Evolutionary conservation across 2,113 vertebrate genomes (phyloP), one percentile per base, ranked within the genome.

Genomic region (Chaetodon auriga): DNA sequence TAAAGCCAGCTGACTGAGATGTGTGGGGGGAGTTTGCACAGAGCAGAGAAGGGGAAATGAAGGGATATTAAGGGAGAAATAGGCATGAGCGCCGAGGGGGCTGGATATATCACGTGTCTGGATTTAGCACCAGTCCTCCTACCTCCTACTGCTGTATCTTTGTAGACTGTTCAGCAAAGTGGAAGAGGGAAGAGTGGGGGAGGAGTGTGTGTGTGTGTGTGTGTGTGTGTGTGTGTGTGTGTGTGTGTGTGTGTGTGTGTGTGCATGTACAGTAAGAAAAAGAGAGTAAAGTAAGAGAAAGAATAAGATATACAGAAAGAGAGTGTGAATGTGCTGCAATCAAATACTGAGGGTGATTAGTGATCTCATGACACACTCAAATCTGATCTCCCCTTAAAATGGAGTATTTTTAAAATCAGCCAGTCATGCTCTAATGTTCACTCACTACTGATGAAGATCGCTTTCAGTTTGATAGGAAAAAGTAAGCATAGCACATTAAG

Each of bases 41-140:
- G 78, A 86, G 78, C 83, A 87, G 80, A 87, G 86, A 83, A 89
- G 88, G 89, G 87, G 89, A 93, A 92, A 94, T 94, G 89, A 95
- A 93, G 78, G 90, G 83, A 94, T 92, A 91, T 93, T 87, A 90
- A 91, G 79, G 75, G 83, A 93, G 85, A 89, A 92, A 90, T 88
- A 87, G 87, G 90, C 87, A 87, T 77, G 82, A 92, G 88, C 41
- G 82, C 86, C 21, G 71, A 86, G 78, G 76, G 86, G 87, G 83
- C 85, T 85, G 84, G 69, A 87, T 88, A 54, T 78, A 89, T 91
- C 92, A 92, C 87, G 87, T 92, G 93, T 92, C 69, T 90, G 77
- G 90, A 88, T 90, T 93, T 84, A 90, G 89, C 79, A 86, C 81
- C 75, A 70, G 87, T 87, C 77, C 78, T 87, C 75, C 81, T 86